Percentiles rank a stretch among this genome's conserved stretches.
These are phyloP conservation scores for Plectropomus leopardus DNA, from an alignment of 2,113 vertebrate species.

Conservation along the genomic window DNA sequence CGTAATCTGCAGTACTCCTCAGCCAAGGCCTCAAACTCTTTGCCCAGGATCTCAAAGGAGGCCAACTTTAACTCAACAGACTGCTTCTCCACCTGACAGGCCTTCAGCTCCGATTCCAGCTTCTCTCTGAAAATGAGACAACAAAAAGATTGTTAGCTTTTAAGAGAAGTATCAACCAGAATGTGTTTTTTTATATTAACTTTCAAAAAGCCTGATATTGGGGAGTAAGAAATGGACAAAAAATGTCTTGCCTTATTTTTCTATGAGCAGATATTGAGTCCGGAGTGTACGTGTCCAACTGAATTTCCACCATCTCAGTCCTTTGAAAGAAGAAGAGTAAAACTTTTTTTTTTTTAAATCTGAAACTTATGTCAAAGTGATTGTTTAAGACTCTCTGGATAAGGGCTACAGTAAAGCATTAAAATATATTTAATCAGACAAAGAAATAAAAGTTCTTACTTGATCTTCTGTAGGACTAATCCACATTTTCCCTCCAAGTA, in stretches of 20 bases:
- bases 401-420: neutral
- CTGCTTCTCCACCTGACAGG: conserved; percentile 75
- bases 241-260: conserved; percentile 86
- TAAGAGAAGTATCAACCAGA: neutral
- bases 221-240: neutral
- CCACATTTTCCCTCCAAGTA: conserved; percentile 90
- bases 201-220: neutral
- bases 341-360: neutral
- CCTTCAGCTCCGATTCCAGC: conserved; percentile 74
- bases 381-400: neutral
- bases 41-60: conserved; percentile 85
- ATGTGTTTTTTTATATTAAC: neutral
- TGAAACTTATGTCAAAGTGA: neutral
- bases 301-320: conserved; percentile 87
- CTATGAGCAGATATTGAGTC: conserved; percentile 87
- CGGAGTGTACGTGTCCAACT: conserved; percentile 87
- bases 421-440: neutral
- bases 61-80: conserved; percentile 75
- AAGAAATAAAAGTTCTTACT: conserved; percentile 75
- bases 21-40: conserved; percentile 82
- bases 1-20: conserved; percentile 82
- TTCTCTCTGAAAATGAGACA: conserved; percentile 70
- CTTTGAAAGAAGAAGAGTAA: conserved; percentile 69
- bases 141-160: neutral
- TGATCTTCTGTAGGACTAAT: conserved; percentile 88